phyloP scores from a whole-genome alignment of 2,797 vertebrate species.

The Mallotus villosus region DNA sequence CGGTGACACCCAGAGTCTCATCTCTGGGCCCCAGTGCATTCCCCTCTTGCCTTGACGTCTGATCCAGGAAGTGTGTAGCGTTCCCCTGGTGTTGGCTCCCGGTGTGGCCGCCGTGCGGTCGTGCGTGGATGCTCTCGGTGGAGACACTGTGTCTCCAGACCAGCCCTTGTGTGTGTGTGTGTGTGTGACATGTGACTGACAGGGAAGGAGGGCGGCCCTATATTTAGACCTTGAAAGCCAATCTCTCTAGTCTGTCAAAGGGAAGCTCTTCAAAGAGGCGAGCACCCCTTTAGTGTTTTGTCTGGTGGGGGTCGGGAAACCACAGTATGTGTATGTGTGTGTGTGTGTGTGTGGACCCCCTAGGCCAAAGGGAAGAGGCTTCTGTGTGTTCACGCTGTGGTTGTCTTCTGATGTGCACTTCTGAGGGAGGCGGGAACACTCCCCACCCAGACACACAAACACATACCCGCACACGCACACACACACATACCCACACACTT shows the following conservation, averaged over 20 bases:
- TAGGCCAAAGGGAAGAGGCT: slow-evolving; percentile 51
- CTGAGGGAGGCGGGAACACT: slow-evolving; percentile 64
- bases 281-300: slow-evolving; percentile 55
- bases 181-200: slow-evolving; percentile 64
- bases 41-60: no score
- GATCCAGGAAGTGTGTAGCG: neutral
- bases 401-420: slow-evolving; percentile 64
- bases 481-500: slow-evolving; percentile 27
- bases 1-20: no score
- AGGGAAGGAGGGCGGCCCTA: slow-evolving; percentile 68
- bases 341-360: slow-evolving; percentile 39
- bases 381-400: slow-evolving; percentile 40
- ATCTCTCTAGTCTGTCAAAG: slow-evolving; percentile 57
- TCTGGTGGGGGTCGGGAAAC: slow-evolving; percentile 14
- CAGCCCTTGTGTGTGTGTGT: slow-evolving; percentile 67
- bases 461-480: slow-evolving; percentile 28
- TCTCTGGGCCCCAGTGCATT: no score
- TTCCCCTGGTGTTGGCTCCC: slow-evolving; percentile 22
- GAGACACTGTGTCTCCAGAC: slow-evolving; percentile 62
- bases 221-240: slow-evolving; percentile 74
- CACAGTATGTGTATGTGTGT: slow-evolving; percentile 5
- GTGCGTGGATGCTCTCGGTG: slow-evolving; percentile 35
- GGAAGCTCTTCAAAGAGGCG: slow-evolving; percentile 68
- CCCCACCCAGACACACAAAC: slow-evolving; percentile 10
- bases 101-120: slow-evolving; percentile 59